Base-by-base conservation (phyloP, 2,113 vertebrate genomes). In the Dicrurus megarhynchus region DNA sequence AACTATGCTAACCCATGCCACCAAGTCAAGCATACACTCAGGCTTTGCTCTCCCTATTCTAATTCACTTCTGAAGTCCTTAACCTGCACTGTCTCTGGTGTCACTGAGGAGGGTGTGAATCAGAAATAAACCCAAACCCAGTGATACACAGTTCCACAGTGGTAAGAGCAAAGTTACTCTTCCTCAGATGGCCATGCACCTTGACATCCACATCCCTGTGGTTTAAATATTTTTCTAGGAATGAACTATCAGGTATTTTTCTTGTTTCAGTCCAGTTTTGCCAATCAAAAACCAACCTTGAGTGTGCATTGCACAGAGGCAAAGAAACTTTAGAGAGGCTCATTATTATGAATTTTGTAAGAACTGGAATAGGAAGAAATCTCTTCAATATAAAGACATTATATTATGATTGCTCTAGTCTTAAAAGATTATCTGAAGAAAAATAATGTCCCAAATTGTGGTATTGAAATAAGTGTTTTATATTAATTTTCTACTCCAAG, bases 401-500 rank as follows among this genome's bases (percentile, higher is more conserved):
- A 30, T 64, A 77, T 68, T 86, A 32, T 42, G n/a, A 88, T 90
- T 89, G 32, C 55, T 65, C 20, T 94, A 30, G 67, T 95, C 41
- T 85, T 94, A 85, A 69, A 94, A 90, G 90, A 90, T 83, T 85
- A 82, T 42, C 44, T 39, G 30, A 89, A 53, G n/a, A 35, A 86
- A 85, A 90, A 76, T 84, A 46, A 68, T 56, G 23, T 10, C 32
- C n/a, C 21, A 69, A 94, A 59, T 57, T 89, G 30, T 79, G 67
- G 20, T n/a, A 84, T 4, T 73, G 33, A 46, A 76, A 65, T 61
- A 91, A 87, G 23, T 85, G 50, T 80, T 94, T 88, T 85, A 60
- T 80, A 87, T 88, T 96, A 61, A 90, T 95, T 96, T 94, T 84
- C 79, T 94, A 59, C 64, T 89, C 41, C 16, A 70, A 84, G 55